Base-by-base conservation (phyloP, 2,797 vertebrate species). In the Xiphophorus birchmanni region DNA sequence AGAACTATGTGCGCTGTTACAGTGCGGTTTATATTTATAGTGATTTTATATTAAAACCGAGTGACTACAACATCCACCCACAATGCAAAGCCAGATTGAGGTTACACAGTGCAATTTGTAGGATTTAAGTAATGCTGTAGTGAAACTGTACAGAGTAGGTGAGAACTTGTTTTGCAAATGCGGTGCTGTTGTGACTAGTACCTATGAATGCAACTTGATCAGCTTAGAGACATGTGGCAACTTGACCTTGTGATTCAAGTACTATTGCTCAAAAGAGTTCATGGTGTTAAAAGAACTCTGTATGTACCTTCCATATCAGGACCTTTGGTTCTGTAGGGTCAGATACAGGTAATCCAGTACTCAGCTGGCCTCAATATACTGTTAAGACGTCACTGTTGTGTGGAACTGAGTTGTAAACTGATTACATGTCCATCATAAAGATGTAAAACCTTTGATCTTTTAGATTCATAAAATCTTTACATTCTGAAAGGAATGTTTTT, bases 321-420 rank as follows among this genome's bases (percentile, higher is more conserved):
- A 58, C 77, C 52, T 58, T 78, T 56, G 26, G 18, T 47, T 45
- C 48, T 73, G 5, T 42, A 23, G 42, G 37, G 40, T 78, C 67
- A 78, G 18, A 69, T 32, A 6, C 5, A 45, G 35, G 29, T 48
- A 47, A 76, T 48, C 44, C 47, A 47, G 29, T 29, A 15, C 42
- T 76, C n/a, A 37, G 21, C 11, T 74, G 73, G 11, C 11, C 73
- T 74, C 50, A 40, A 54, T 74, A 74, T 73, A 18, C 17, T 52
- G 17, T 29, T 29, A 35, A 23, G 7, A 35, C 35, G 6, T 75
- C 48, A 54, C 26, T n/a, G 37, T 10, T 11, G 23, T 42, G 17
- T 76, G 9, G 32, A 12, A 37, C 2, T 23, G 32, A 48, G n/a
- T 23, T 65, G 5, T 35, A 65, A 63, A 65, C 44, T 29, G 42